A percentile compares a stretch with the other conserved stretches of the same genome.
Conservation (phyloP, 2,888 invertebrate genomes). For the Amblyjoppa fuscipennis region DNA sequence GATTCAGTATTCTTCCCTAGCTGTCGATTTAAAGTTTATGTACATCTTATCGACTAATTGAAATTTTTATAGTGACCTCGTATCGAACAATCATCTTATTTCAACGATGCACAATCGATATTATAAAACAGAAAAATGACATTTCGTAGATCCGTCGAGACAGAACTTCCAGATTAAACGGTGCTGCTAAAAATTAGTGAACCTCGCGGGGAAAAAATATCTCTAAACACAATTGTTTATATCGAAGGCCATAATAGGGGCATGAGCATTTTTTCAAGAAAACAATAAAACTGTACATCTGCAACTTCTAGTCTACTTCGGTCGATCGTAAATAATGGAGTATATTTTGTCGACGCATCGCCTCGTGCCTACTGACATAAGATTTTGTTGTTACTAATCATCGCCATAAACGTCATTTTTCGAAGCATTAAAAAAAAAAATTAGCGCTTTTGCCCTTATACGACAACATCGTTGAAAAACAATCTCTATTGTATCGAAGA, state of each 20-base stretch:
- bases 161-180: neutral
- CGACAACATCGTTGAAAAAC: conserved; percentile 28
- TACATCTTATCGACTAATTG: conserved; percentile 5
- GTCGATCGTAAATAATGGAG: conserved; percentile 49
- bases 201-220: conserved; percentile 21
- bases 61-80: neutral
- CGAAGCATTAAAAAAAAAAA: conserved; percentile 3
- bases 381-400: conserved; percentile 13
- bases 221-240: conserved; percentile 34
- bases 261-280: conserved; percentile 47
- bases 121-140: neutral
- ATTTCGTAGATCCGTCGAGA: neutral
- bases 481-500: conserved; percentile 28
- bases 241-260: conserved; percentile 52
- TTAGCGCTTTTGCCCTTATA: neutral
- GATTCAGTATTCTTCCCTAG: conserved; percentile 36
- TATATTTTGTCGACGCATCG: conserved; percentile 54
- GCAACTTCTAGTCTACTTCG: conserved; percentile 60
- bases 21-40: conserved; percentile 19
- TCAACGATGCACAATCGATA: neutral
- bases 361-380: conserved; percentile 53
- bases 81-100: conserved; percentile 6
- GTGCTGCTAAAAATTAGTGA: conserved; percentile 7
- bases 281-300: conserved; percentile 31
- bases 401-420: conserved; percentile 11